Evolutionary conservation across 2,888 invertebrate genomes (phyloP).

Genomic region (Amblyjoppa fuscipennis): DNA sequence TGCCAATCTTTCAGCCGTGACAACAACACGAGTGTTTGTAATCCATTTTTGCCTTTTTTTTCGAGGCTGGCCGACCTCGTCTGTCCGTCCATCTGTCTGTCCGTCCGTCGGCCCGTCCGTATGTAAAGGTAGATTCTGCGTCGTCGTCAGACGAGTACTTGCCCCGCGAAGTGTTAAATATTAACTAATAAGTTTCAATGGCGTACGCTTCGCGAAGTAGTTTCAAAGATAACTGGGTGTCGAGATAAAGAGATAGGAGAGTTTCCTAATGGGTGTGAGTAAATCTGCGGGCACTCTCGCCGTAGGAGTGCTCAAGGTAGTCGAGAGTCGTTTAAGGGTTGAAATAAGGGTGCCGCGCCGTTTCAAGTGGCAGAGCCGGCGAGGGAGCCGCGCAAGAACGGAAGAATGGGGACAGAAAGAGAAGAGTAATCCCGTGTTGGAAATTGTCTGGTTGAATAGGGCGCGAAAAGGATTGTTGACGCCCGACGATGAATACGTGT

Average conservation of each 20-base stretch:
- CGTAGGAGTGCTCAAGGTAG: slow-evolving; percentile 22
- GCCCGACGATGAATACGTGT: slow-evolving; percentile 51
- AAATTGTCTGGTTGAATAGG: slow-evolving; percentile 61
- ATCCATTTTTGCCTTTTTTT: too few relatives aligned
- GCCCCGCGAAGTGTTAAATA: not conserved
- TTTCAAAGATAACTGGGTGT: not conserved
- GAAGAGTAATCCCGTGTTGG: slow-evolving; percentile 40
- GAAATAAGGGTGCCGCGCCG: slow-evolving; percentile 42
- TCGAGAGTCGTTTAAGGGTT: slow-evolving; percentile 52
- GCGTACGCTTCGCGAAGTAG: not conserved
- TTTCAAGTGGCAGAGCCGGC: slow-evolving; percentile 27
- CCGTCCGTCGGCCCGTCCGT: too few relatives aligned
- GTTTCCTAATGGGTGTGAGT: slow-evolving; percentile 6
- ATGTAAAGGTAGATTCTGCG: too few relatives aligned
- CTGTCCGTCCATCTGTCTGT: too few relatives aligned
- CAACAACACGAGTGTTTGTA: too few relatives aligned
- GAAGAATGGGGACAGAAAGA: slow-evolving; percentile 35
- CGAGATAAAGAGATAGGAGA: not conserved
- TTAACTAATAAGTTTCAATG: not conserved
- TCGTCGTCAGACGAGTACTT: not conserved
- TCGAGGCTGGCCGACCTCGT: too few relatives aligned
- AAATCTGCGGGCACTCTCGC: not conserved
- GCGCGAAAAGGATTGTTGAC: slow-evolving; percentile 59
- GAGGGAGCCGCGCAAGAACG: slow-evolving; percentile 22
- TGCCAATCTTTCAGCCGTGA: too few relatives aligned